Conservation (phyloP, 2,113 vertebrate genomes). For the Thinocorus orbignyianus region DNA sequence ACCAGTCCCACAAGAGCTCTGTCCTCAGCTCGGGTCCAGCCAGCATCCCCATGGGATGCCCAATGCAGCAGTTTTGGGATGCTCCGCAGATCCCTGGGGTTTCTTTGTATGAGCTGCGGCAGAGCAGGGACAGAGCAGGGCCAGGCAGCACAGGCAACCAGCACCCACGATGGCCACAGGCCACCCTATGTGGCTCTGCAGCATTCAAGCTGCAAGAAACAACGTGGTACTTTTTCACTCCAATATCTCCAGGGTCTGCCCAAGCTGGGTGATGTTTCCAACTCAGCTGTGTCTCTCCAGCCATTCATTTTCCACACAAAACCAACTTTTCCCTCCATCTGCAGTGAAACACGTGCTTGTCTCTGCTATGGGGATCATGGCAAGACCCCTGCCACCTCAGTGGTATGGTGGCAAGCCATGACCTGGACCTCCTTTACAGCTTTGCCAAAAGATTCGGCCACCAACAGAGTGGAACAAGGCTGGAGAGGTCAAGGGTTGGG, state of each 20-base stretch:
- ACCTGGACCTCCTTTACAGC: not conserved
- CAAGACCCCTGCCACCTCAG: not conserved
- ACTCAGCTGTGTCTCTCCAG: not conserved
- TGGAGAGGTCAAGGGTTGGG: not conserved
- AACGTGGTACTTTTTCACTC: not conserved
- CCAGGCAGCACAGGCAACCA: rapidly evolving
- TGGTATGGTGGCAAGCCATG: rapidly evolving
- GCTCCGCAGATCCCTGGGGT: not conserved
- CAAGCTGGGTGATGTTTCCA: not conserved
- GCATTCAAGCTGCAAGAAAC: not conserved
- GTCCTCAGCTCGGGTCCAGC: rapidly evolving
- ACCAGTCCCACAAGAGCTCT: not conserved
- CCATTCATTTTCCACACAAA: not conserved
- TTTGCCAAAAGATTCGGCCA: not conserved
- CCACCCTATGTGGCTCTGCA: rapidly evolving
- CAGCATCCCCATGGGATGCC: not conserved
- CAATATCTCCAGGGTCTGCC: not conserved
- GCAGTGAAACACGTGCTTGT: not conserved
- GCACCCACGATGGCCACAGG: rapidly evolving
- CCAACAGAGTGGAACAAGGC: not conserved
- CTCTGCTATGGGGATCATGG: not conserved
- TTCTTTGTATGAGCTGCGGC: not conserved
- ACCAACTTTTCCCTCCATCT: not conserved
- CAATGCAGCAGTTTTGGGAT: rapidly evolving
- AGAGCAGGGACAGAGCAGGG: not conserved